Base-by-base conservation (phyloP, 2,797 vertebrate species). In the Sebastes taczanowskii region DNA sequence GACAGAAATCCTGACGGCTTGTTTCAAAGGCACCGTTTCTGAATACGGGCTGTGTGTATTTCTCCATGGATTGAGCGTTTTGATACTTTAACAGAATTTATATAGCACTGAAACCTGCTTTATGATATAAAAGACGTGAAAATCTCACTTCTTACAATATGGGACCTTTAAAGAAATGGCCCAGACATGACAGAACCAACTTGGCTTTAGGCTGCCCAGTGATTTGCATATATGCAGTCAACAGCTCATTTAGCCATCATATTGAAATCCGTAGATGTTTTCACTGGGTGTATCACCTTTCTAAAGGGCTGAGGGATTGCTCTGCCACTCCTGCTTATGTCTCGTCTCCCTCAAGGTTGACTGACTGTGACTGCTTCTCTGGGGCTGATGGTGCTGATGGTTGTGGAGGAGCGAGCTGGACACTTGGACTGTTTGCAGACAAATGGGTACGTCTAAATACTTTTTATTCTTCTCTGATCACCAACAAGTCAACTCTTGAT, bases 151-250 rank as follows among this genome's bases (percentile, higher is more conserved):
- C 14, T 42, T 16, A 42, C 38, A 42, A 42, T 16, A 16, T 42
- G 38, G 38, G 38, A 42, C 38, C 38, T 42, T 42, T 42, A 42
- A 42, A 42, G 29, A 65, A 84, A 71, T 20, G 30, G 66, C 32
- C 61, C 11, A 38, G 74, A 84, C 61, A 55, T 63, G 72, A 77
- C 62, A 85, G 64, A 80, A 70, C 13, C 74, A 64, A 46, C 18
- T 16, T 81, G 53, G 62, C 66, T 80, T 64, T 11, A 38, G n/a
- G 35, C 64, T 74, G 65, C 56, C 70, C 23, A 3, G 27, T 62
- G 59, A 87, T 92, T 89, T 91, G 84, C 85, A 14, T 42, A 88
- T 87, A 91, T 78, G 78, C 84, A 77, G 79, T 84, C 80, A 78
- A 86, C 78, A 87, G 75, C 81, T 92, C 84, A 81, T 90, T 86